Evolutionary conservation across 2,888 invertebrate genomes (phyloP).

Genomic region (Stenodera caucasica): DNA sequence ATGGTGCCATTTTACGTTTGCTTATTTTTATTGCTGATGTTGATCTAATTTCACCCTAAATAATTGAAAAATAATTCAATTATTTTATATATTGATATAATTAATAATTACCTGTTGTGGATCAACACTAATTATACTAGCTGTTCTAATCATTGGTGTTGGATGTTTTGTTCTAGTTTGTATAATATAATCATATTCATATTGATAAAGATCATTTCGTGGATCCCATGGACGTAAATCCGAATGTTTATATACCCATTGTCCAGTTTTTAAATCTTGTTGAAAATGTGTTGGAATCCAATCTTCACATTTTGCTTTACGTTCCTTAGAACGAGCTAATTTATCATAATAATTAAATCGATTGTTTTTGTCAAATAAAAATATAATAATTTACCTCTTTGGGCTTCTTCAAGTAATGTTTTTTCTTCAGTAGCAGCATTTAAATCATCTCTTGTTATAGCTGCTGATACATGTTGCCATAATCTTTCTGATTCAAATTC

Average conservation of each 20-base stretch:
- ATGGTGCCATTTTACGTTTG: constrained; percentile 57
- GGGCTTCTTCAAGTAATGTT: constrained; percentile 85
- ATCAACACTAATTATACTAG: constrained; percentile 71
- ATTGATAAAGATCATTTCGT: constrained; percentile 83
- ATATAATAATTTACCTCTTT: constrained; percentile 59
- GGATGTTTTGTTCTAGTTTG: constrained; percentile 75
- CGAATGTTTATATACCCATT: constrained; percentile 76
- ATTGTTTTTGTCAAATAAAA: background rate
- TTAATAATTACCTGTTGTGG: constrained; percentile 52
- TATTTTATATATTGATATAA: constrained; percentile 47
- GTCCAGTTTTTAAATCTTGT: constrained; percentile 58
- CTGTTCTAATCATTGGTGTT: constrained; percentile 72
- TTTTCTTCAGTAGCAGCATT: constrained; percentile 89
- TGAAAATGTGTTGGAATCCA: constrained; percentile 79
- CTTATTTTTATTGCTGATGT: constrained; percentile 58
- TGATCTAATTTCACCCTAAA: constrained; percentile 59
- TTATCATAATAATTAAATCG: background rate
- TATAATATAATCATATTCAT: constrained; percentile 79
- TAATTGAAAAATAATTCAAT: too few species aligned
- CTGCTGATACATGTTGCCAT: constrained; percentile 85
- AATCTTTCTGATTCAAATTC: constrained; percentile 84
- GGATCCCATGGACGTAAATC: constrained; percentile 88
- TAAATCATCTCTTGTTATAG: constrained; percentile 82
- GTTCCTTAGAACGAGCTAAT: constrained; percentile 64
- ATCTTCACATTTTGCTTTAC: constrained; percentile 65